These are phyloP conservation scores for Chlorodrepanis virens DNA, from an alignment of 2,113 vertebrate genomes.

Conservation along the genomic window DNA sequence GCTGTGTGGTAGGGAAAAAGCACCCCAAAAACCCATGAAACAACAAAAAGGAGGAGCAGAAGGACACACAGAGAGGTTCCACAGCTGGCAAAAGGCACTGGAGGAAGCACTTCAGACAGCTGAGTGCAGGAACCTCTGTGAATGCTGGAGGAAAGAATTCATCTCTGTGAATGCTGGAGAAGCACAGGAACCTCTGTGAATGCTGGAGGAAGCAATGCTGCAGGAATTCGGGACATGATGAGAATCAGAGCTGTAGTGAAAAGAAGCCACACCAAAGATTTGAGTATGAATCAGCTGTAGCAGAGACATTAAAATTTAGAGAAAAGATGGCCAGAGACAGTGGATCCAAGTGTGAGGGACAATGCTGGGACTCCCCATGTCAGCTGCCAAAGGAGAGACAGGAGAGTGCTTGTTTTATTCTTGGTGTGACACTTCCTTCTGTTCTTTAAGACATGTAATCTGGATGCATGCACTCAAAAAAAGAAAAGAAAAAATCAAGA, in stretches of 20 bases:
- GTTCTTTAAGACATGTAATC: not conserved
- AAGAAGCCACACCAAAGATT: not conserved
- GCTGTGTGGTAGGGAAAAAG: not conserved
- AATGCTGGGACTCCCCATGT: not conserved
- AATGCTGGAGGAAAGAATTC: not conserved
- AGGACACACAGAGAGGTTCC: not conserved
- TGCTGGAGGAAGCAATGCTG: rapidly evolving
- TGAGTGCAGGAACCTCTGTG: not conserved
- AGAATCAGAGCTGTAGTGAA: not conserved
- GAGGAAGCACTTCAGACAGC: not conserved
- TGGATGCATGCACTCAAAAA: not conserved
- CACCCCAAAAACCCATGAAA: not conserved
- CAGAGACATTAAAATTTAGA: not conserved
- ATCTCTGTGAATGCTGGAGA: too few relatives aligned
- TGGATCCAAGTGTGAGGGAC: not conserved
- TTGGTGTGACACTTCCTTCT: not conserved
- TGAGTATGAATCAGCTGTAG: not conserved
- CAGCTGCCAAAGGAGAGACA: not conserved
- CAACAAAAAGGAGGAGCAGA: not conserved
- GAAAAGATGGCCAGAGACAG: not conserved
- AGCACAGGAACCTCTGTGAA: not conserved
- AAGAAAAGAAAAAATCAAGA: not conserved
- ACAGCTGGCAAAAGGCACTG: not conserved
- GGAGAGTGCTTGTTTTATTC: not conserved
- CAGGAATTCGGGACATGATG: rapidly evolving